Base-by-base conservation (phyloP, 37 sponge, comb jelly and placozoan species). In the Ephydatia muelleri region DNA sequence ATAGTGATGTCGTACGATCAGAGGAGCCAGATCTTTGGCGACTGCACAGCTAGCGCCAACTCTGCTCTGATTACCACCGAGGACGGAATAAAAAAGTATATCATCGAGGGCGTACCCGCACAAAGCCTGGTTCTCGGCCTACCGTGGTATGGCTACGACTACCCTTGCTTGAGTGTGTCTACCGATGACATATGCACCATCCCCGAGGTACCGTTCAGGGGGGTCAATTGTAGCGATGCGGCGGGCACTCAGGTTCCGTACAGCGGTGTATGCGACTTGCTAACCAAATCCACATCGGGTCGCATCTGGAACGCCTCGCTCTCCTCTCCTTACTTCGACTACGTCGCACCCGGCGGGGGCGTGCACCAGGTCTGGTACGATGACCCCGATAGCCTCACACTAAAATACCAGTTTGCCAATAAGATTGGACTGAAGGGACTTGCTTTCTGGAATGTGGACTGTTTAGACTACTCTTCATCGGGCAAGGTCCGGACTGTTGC, bases 61-160 rank as follows among this genome's bases (percentile, higher is more conserved):
- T 94, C 94, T 31, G 87, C 87, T 14, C 70, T 75, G 14, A 72
- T 28, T 19, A 83, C 77, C 2, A 96, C 94, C 22, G 49, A 57
- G 1, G 36, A 34, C 2, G 97, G 97, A 5, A 26, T 94, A 0
- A 27, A 68, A 5, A 36, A 49, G 34, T 96, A 87, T 73, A 65
- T 82, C 0, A 39, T 78, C 4, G 21, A 78, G 22, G 97, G 97
- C 2, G 83, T 96, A 34, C 68, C 72, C 5, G 36, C 86, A 38
- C 26, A 70, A 47, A 76, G 87, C 28, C 90, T 96, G 57, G 92
- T 96, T 0, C 68, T 96, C 43, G 94, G 94, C 5, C 86, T 84
- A 22, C 97, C 97, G 0, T 96, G 97, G 97, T 96, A 94, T 70
- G 97, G 97, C 0, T 96, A 96, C 40, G 87, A 94, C 77, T 96